phyloP scores from a whole-genome alignment of 2,888 invertebrate species.

The Torymus auratus region DNA sequence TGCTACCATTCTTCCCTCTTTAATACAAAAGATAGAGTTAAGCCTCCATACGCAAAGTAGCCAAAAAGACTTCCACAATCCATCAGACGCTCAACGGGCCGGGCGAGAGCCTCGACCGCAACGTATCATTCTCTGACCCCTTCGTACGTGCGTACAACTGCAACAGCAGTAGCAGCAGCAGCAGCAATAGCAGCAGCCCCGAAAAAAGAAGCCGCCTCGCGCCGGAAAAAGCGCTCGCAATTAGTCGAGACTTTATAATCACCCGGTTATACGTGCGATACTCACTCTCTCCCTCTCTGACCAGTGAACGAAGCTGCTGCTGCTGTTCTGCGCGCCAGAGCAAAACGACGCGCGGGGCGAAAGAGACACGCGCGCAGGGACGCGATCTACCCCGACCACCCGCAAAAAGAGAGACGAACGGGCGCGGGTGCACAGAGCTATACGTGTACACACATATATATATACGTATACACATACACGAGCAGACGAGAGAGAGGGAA shows the following conservation, averaged over 20 bases:
- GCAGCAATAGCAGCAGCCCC: no score
- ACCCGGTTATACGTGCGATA: conserved; percentile 60
- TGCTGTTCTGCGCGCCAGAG: neutral
- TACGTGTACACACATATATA: no score
- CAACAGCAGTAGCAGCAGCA: no score
- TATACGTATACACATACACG: no score
- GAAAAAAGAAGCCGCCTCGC: neutral
- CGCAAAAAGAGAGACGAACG: neutral
- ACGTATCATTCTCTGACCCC: conserved; percentile 1
- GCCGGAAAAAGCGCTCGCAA: conserved; percentile 49
- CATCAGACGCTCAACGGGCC: conserved; percentile 18
- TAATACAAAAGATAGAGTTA: no score
- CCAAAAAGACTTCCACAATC: conserved; percentile 12
- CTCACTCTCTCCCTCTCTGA: neutral
- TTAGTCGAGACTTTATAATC: conserved; percentile 69
- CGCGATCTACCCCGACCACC: neutral
- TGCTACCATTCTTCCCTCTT: no score
- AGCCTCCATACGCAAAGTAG: neutral
- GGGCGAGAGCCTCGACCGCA: neutral
- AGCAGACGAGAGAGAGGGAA: conserved; percentile 34
- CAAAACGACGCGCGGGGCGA: neutral
- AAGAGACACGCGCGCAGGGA: conserved; percentile 1
- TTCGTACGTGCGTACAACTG: no score
- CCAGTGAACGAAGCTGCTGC: neutral
- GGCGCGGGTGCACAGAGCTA: neutral